Conservation (phyloP, 1,140 invertebrate species). For the Trachymyrmex septentrionalis region DNA sequence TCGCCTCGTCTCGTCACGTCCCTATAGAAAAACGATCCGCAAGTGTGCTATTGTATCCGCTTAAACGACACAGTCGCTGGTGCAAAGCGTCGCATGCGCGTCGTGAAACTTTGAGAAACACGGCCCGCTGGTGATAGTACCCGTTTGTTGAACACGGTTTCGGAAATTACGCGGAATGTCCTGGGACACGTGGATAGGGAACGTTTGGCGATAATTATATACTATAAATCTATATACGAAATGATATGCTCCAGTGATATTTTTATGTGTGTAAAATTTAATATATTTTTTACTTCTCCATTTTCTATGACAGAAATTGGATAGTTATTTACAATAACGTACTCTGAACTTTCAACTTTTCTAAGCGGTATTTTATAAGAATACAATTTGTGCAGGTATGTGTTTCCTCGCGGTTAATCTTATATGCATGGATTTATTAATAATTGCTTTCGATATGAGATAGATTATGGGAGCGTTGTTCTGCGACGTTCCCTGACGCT, state of each 20-base stretch:
- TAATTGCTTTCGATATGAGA: conserved; percentile 42
- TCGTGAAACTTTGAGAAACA: conserved; percentile 59
- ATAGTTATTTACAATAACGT: not conserved
- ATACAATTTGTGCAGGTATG: not conserved
- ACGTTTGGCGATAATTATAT: conserved; percentile 38
- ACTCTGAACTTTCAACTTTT: not conserved
- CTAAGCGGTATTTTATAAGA: not conserved
- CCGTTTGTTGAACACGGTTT: conserved; percentile 53
- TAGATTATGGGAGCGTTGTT: conserved; percentile 47
- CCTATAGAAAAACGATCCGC: conserved; percentile 48
- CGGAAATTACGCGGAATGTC: conserved; percentile 55
- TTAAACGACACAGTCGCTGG: conserved; percentile 32
- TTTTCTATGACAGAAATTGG: not conserved
- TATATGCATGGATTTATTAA: conserved; percentile 47
- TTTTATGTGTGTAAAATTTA: not conserved
- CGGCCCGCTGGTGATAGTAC: conserved; percentile 29
- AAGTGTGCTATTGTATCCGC: conserved; percentile 15
- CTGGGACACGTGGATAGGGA: conserved; percentile 11
- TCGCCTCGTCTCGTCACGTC: conserved; percentile 47
- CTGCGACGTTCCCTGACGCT: conserved; percentile 29
- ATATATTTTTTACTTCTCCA: not conserved
- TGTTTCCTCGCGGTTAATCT: conserved; percentile 19
- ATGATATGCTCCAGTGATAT: not conserved
- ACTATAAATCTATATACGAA: not conserved
- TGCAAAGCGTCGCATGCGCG: conserved; percentile 42